Evolutionary conservation across 2,888 invertebrate genomes (phyloP).

Genomic region (Ectobius pallidus): DNA sequence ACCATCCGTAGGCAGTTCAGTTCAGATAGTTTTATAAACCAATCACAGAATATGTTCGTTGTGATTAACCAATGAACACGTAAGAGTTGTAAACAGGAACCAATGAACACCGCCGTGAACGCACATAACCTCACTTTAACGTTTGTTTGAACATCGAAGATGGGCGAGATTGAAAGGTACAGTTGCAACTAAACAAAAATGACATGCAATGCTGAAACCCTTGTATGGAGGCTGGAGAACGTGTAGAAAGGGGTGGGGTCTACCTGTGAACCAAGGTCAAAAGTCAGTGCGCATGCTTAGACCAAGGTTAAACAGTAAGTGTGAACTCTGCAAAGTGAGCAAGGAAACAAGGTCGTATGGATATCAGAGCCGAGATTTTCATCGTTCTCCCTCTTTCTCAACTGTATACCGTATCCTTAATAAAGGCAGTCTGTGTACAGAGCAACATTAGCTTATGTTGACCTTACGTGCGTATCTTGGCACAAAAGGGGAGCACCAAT

Average conservation of each 20-base stretch:
- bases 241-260: background rate
- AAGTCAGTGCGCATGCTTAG: background rate
- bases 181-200: slow-evolving; percentile 21
- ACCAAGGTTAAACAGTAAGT: slow-evolving; percentile 11
- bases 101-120: background rate
- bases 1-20: no score
- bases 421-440: background rate
- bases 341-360: slow-evolving; percentile 25
- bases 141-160: background rate
- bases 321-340: slow-evolving; percentile 18
- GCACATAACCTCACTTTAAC: background rate
- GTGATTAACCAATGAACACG: background rate
- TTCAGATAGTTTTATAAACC: no score
- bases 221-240: background rate
- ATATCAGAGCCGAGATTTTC: slow-evolving; percentile 21
- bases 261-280: slow-evolving; percentile 18
- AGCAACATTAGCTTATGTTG: background rate
- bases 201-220: background rate
- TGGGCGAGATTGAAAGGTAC: background rate
- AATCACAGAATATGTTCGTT: no score
- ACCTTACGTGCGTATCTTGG: slow-evolving; percentile 3
- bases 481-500: background rate
- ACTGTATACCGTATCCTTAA: background rate
- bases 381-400: background rate
- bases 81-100: background rate